These are phyloP conservation scores for Typhlomys cinereus DNA, from an alignment of 2,113 vertebrate genomes.

Conservation along the genomic window DNA sequence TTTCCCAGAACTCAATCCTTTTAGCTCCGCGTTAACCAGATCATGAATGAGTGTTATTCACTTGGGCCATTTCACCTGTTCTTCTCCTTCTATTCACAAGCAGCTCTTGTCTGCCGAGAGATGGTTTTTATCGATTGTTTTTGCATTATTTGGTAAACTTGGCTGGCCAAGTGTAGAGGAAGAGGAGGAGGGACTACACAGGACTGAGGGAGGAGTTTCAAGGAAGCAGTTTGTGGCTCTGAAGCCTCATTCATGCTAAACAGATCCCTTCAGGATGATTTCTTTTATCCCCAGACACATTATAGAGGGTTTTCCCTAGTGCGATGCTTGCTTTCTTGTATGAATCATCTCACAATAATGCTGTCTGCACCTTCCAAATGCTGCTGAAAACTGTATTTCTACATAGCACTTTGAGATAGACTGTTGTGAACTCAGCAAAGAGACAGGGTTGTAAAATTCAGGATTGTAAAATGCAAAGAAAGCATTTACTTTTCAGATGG, in stretches of 20 bases:
- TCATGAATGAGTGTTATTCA: not conserved
- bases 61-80: not conserved
- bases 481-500: slow-evolving; percentile 27
- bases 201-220: slow-evolving; percentile 50
- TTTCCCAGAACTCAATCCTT: not conserved
- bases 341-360: slow-evolving; percentile 73
- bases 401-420: slow-evolving; percentile 65
- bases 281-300: slow-evolving; percentile 48
- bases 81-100: not conserved
- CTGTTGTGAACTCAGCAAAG: slow-evolving; percentile 66
- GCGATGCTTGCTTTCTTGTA: slow-evolving; percentile 38
- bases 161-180: not conserved
- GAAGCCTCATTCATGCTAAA: slow-evolving; percentile 58
- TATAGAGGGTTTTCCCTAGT: slow-evolving; percentile 45
- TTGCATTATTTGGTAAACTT: slow-evolving; percentile 10
- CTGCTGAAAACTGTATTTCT: slow-evolving; percentile 62
- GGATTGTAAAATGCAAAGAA: slow-evolving; percentile 71
- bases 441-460: slow-evolving; percentile 62
- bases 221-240: slow-evolving; percentile 57
- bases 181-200: not conserved
- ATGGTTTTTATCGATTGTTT: not conserved
- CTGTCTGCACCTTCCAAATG: slow-evolving; percentile 69
- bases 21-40: not conserved
- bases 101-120: not conserved
- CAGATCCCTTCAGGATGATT: slow-evolving; percentile 68